A percentile compares a stretch with the other conserved stretches of the same genome.
These are phyloP conservation scores for Nemapogon koenigi DNA, from an alignment of 2,888 invertebrate genomes.

Conservation along the genomic window DNA sequence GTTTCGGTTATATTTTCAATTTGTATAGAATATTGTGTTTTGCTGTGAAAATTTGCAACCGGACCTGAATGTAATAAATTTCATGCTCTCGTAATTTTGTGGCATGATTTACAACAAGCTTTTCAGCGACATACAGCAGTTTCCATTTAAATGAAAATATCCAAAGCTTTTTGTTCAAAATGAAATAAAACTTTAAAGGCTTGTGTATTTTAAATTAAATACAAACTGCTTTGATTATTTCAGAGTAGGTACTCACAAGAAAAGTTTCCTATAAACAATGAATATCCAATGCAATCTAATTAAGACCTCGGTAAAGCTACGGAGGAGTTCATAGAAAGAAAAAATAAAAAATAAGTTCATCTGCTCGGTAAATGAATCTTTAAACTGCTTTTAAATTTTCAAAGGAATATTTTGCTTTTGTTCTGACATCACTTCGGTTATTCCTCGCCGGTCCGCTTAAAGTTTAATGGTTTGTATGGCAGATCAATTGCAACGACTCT, in stretches of 20 bases:
- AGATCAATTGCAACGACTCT: conserved; percentile 42
- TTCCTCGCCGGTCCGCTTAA: conserved; percentile 38
- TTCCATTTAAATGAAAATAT: too few species aligned
- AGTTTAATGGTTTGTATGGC: conserved; percentile 42
- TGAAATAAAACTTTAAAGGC: too few species aligned
- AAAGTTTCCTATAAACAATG: too few species aligned
- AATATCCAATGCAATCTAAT: too few species aligned
- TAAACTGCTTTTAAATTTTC: conserved; percentile 15
- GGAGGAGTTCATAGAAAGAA: not conserved
- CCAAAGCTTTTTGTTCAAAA: too few species aligned
- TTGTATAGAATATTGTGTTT: conserved; percentile 12
- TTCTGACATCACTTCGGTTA: conserved; percentile 37
- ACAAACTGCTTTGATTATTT: too few species aligned
- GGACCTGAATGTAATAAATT: conserved; percentile 51
- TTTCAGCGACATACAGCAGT: conserved; percentile 33
- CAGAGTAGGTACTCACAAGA: too few species aligned
- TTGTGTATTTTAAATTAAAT: too few species aligned
- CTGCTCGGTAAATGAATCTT: conserved; percentile 3
- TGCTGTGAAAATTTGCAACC: conserved; percentile 50
- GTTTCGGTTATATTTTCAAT: too few species aligned
- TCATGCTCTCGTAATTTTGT: conserved; percentile 49
- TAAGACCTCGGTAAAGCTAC: too few species aligned
- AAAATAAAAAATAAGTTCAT: conserved; percentile 1
- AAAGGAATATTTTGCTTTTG: conserved; percentile 46
- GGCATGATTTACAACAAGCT: conserved; percentile 46